Percentiles rank a stretch among this genome's conserved stretches.
These are phyloP conservation scores for Harpalus rufipes DNA, from an alignment of 2,888 invertebrate species.

Conservation along the genomic window DNA sequence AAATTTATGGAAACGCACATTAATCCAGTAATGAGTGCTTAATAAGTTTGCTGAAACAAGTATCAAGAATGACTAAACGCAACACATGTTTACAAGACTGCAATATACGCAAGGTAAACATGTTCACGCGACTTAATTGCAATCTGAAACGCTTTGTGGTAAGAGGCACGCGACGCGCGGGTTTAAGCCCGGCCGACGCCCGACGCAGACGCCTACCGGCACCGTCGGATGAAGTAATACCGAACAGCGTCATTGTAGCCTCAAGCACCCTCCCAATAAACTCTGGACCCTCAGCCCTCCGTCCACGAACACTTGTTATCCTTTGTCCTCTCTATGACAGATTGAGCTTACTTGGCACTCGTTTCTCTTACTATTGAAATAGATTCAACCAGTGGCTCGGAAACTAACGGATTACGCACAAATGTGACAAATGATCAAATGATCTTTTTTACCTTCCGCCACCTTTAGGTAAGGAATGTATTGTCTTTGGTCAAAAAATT, in stretches of 20 bases:
- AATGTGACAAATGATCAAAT: conserved; percentile 1
- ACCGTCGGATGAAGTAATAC: conserved; percentile 50
- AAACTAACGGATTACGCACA: not conserved
- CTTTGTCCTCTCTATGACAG: conserved; percentile 57
- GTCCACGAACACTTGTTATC: conserved; percentile 54
- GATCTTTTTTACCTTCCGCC: no score
- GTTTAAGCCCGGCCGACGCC: not conserved
- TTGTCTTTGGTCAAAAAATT: no score
- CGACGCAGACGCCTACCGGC: not conserved
- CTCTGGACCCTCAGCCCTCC: not conserved
- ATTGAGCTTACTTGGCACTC: conserved; percentile 58
- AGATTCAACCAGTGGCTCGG: conserved; percentile 26
- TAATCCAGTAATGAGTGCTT: conserved; percentile 8
- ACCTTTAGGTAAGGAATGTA: no score
- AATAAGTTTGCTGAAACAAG: conserved; percentile 4
- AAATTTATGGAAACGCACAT: not conserved
- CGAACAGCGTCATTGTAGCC: conserved; percentile 50
- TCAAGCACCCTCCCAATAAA: conserved; percentile 6
- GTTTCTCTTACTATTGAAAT: conserved; percentile 48
- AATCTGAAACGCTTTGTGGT: conserved; percentile 38
- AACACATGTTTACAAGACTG: conserved; percentile 10
- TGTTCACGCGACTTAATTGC: conserved; percentile 42
- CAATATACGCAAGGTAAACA: conserved; percentile 47
- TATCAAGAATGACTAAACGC: conserved; percentile 19
- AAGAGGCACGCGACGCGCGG: not conserved